Evolutionary conservation across 1,140 invertebrate genomes (phyloP), one percentile per base, ranked within the genome.

Genomic region (Antheraea pernyi): DNA sequence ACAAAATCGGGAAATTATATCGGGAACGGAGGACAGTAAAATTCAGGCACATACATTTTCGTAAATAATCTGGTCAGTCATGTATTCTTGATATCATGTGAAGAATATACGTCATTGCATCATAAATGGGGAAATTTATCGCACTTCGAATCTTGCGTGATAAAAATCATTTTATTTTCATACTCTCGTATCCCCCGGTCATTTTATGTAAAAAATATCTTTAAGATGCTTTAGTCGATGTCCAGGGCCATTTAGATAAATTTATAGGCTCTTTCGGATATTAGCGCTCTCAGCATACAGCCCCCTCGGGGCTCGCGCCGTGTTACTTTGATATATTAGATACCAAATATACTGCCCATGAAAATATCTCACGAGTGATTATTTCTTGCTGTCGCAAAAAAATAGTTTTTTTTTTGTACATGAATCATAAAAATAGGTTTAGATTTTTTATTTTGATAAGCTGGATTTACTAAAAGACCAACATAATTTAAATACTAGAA

Each of bases 251-350:
- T 65, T 48, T 18, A 42, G 18, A 19, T 19, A 42, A 46, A 65
- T 65, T 65, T 65, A 65, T 65, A 19, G 42, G n/a, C 42, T 53
- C 64, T 65, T 65, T 65, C 19, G 64, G 39, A 65, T 42, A 65
- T 65, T 53, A 65, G 9, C 39, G 64, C 4, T 46, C 19, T 65
- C 64, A 65, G 64, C 64, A 65, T 19, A 65, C 9, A 65, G 42
- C 9, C 64, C 64, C 64, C 39, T 18, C 19, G 64, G 37, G 64
- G 18, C 16, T 19, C 19, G 37, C n/a, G 37, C 53, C 39, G n/a
- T 42, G 39, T 65, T 48, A 65, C n/a, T 65, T 42, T 48, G 64
- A 65, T 48, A 65, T 65, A 65, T 65, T 22, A 11, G 4, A 48
- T 42, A 42, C 39, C 39, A 11, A 42, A 42, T 42, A 42, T 4